These are phyloP conservation scores for Scolanthus callimorphus DNA, from an alignment of 92 coral and sea anemone genomes.

Conservation along the genomic window DNA sequence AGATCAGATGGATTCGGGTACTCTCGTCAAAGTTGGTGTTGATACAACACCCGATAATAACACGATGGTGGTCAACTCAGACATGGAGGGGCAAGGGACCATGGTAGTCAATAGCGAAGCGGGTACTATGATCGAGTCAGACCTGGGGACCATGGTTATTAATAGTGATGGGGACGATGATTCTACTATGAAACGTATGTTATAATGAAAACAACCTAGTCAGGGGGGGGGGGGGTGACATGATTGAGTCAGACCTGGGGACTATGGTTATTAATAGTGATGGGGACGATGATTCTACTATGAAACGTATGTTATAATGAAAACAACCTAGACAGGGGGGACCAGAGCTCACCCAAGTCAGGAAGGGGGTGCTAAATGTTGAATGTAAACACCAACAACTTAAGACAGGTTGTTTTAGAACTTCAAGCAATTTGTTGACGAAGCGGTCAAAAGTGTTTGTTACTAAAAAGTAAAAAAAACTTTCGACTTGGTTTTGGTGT, in stretches of 20 bases:
- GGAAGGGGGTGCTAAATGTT: no score
- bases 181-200: slow-evolving; percentile 91
- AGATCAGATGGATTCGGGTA: slow-evolving; percentile 72
- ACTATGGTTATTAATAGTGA: slow-evolving; percentile 96
- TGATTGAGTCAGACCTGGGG: slow-evolving; percentile 88
- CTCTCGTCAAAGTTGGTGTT: slow-evolving; percentile 75
- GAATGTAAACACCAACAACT: no score
- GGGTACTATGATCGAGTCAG: slow-evolving; percentile 84
- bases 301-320: slow-evolving; percentile 91
- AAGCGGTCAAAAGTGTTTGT: no score
- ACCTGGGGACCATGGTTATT: slow-evolving; percentile 94
- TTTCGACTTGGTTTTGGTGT: no score
- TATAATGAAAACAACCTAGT: no score
- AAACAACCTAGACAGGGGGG: slow-evolving; percentile 86
- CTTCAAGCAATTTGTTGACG: no score
- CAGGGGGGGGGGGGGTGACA: slow-evolving; percentile 79
- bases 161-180: slow-evolving; percentile 92
- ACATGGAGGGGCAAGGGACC: slow-evolving; percentile 66
- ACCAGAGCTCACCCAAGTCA: no score
- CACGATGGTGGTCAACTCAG: slow-evolving; percentile 52
- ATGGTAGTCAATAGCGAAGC: slow-evolving; percentile 93
- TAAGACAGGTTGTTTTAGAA: no score
- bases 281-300: slow-evolving; percentile 88
- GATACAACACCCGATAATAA: slow-evolving; percentile 50
- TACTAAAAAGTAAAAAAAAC: no score